Evolutionary conservation across 2,797 vertebrate genomes (phyloP).

Genomic region (Tarsius wallacei): DNA sequence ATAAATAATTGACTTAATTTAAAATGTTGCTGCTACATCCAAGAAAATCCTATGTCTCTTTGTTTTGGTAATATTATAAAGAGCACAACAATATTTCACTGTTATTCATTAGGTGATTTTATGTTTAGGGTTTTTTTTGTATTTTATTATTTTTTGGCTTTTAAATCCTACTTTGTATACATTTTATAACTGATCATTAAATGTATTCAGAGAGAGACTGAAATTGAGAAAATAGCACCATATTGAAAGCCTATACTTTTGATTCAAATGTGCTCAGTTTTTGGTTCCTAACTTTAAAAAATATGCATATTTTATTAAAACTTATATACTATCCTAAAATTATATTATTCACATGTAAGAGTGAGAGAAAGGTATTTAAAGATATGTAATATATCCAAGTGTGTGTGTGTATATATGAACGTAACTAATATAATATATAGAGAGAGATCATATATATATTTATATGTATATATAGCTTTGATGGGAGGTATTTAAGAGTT

Average conservation of each 20-base stretch:
- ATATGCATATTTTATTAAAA: neutral
- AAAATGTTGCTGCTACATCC: neutral
- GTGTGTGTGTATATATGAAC: too few relatives aligned
- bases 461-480: neutral
- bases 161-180: constrained; percentile 20
- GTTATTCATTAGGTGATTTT: neutral
- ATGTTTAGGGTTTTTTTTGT: neutral
- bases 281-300: neutral
- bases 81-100: neutral
- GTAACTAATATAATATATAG: too few relatives aligned
- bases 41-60: neutral
- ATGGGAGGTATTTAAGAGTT: neutral
- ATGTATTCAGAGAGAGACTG: neutral
- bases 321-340: neutral
- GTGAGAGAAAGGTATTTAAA: neutral
- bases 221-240: neutral
- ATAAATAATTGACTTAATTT: neutral
- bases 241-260: neutral
- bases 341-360: neutral
- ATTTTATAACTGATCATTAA: constrained; percentile 15
- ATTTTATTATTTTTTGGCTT: constrained; percentile 11
- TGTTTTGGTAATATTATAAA: neutral
- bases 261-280: neutral
- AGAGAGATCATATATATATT: too few relatives aligned
- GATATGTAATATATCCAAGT: neutral